These are phyloP conservation scores for Archocentrus centrarchus DNA, from an alignment of 2,113 vertebrate species.

Conservation along the genomic window DNA sequence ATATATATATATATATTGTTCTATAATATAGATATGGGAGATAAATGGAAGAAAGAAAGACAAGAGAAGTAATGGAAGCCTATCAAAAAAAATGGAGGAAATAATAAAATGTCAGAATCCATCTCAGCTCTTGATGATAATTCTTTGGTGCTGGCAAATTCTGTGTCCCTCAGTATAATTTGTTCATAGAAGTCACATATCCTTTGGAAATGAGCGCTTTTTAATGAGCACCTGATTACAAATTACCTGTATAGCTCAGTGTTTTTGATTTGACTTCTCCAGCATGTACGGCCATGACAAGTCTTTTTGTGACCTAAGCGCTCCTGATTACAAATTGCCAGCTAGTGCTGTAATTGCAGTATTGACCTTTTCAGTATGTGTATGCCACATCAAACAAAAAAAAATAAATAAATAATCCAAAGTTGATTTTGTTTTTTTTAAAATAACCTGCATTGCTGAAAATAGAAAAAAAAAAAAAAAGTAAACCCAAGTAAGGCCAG, in stretches of 20 bases:
- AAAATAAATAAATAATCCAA: neutral
- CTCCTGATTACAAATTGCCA: conserved; percentile 27
- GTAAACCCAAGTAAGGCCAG: neutral
- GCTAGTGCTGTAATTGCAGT: neutral
- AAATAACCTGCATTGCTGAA: neutral
- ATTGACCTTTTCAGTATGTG: conserved; percentile 10
- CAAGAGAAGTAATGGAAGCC: neutral
- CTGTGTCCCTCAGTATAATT: neutral
- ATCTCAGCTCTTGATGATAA: conserved; percentile 14
- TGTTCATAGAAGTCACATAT: conserved; percentile 19
- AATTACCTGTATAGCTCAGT: neutral
- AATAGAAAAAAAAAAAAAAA: neutral
- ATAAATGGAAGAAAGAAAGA: neutral
- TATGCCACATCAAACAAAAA: neutral
- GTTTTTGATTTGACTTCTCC: conserved; percentile 7
- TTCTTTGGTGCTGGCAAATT: conserved; percentile 3
- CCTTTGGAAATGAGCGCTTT: conserved; percentile 12
- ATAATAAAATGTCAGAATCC: conserved; percentile 17
- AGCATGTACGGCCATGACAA: neutral
- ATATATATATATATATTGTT: too few relatives aligned
- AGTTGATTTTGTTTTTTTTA: neutral
- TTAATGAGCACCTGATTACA: conserved; percentile 28
- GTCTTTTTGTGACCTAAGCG: neutral
- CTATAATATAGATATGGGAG: neutral
- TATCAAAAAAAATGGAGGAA: neutral